Evolutionary conservation across 2,113 vertebrate species (phyloP).

Genomic region (Malurus alboscapulatus): DNA sequence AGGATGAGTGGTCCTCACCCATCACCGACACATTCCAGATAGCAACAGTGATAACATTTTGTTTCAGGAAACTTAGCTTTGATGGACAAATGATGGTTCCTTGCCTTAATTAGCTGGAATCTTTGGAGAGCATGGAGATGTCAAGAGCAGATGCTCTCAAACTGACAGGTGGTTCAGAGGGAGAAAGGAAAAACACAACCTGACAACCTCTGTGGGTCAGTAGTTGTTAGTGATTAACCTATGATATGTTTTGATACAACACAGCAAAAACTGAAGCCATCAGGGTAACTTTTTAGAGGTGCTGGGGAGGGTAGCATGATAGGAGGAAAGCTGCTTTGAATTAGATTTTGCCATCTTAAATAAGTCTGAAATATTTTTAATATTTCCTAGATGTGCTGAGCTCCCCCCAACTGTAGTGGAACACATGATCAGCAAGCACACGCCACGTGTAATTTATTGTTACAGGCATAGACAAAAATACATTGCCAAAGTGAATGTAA

Average conservation of each 20-base stretch:
- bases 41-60: fast-evolving
- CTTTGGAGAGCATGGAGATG: neutral
- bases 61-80: neutral
- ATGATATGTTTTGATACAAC: neutral
- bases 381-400: neutral
- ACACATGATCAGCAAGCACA: neutral
- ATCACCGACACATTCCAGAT: neutral
- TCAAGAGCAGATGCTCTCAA: neutral
- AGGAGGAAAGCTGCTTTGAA: slow-evolving; percentile 32
- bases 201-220: neutral
- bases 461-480: slow-evolving; percentile 5
- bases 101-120: neutral
- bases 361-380: neutral
- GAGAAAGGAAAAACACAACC: neutral
- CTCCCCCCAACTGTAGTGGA: slow-evolving; percentile 20
- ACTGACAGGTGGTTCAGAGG: neutral
- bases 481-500: slow-evolving; percentile 54
- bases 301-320: neutral
- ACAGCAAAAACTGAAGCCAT: neutral
- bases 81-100: neutral
- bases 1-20: neutral
- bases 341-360: slow-evolving; percentile 20
- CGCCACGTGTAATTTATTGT: neutral
- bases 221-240: neutral
- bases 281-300: neutral